These are phyloP conservation scores for Phorcus lineatus DNA, from an alignment of 2,888 invertebrate species.

Conservation along the genomic window DNA sequence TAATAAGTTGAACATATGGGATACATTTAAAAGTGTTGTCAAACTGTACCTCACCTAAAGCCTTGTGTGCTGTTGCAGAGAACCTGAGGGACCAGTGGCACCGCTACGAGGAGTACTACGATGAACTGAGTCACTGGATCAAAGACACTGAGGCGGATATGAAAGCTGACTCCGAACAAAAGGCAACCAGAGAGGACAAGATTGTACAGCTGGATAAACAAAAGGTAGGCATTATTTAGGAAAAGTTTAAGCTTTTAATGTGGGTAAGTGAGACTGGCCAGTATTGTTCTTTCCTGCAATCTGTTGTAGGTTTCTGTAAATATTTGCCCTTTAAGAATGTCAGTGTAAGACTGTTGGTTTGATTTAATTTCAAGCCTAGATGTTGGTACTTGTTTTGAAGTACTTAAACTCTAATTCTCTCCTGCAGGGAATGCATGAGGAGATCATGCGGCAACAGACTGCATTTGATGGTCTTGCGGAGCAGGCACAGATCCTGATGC, in stretches of 20 bases:
- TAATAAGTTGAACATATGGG: too few relatives aligned
- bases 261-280: too few relatives aligned
- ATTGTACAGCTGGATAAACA: conserved; percentile 86
- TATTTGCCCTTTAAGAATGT: too few relatives aligned
- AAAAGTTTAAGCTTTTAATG: too few relatives aligned
- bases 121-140: conserved; percentile 88
- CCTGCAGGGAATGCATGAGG: conserved; percentile 61
- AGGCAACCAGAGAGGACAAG: conserved; percentile 90
- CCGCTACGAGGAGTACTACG: conserved; percentile 86
- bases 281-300: neutral
- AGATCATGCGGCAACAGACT: conserved; percentile 62
- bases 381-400: neutral
- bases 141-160: conserved; percentile 89
- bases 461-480: conserved; percentile 68
- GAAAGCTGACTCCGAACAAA: conserved; percentile 89
- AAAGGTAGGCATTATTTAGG: conserved; percentile 72
- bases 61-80: conserved; percentile 72
- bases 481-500: conserved; percentile 69
- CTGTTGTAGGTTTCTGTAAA: neutral
- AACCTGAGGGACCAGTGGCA: conserved; percentile 88
- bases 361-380: too few relatives aligned
- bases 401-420: neutral
- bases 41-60: too few relatives aligned
- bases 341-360: neutral
- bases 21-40: too few relatives aligned